phyloP scores from a whole-genome alignment of 2,113 vertebrate species.

The Stigmatopora nigra region DNA sequence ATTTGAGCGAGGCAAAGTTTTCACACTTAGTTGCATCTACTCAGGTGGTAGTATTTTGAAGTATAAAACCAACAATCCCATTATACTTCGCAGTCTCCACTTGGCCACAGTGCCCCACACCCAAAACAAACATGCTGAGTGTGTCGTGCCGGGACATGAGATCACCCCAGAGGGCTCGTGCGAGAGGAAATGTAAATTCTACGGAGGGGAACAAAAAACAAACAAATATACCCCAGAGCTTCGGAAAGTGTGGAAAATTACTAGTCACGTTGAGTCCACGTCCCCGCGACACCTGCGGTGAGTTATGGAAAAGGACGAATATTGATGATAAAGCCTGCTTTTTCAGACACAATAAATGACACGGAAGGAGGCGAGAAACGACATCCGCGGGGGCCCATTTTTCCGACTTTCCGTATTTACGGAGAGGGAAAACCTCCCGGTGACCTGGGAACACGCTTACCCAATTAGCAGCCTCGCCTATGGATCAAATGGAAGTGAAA shows the following conservation, averaged over 20 bases:
- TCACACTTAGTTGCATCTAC: background rate
- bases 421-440: slow-evolving; percentile 68
- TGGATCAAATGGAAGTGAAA: slow-evolving; percentile 78
- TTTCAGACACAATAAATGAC: slow-evolving; percentile 49
- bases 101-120: background rate
- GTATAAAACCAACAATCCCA: background rate
- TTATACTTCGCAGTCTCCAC: background rate
- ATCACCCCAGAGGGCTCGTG: slow-evolving; percentile 34
- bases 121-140: slow-evolving; percentile 12
- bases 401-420: slow-evolving; percentile 65
- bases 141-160: slow-evolving; percentile 40
- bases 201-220: slow-evolving; percentile 57
- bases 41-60: background rate
- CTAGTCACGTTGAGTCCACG: slow-evolving; percentile 42
- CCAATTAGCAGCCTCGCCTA: slow-evolving; percentile 71
- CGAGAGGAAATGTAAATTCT: slow-evolving; percentile 61
- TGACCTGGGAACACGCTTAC: slow-evolving; percentile 74
- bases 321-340: slow-evolving; percentile 45
- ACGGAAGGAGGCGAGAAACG: slow-evolving; percentile 43
- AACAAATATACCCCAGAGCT: slow-evolving; percentile 57
- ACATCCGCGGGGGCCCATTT: slow-evolving; percentile 60
- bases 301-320: slow-evolving; percentile 21
- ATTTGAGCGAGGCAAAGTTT: background rate
- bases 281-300: slow-evolving; percentile 54
- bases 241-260: slow-evolving; percentile 64